Base-by-base conservation (phyloP, 2,797 vertebrate species). In the Atherinosoma microstoma region DNA sequence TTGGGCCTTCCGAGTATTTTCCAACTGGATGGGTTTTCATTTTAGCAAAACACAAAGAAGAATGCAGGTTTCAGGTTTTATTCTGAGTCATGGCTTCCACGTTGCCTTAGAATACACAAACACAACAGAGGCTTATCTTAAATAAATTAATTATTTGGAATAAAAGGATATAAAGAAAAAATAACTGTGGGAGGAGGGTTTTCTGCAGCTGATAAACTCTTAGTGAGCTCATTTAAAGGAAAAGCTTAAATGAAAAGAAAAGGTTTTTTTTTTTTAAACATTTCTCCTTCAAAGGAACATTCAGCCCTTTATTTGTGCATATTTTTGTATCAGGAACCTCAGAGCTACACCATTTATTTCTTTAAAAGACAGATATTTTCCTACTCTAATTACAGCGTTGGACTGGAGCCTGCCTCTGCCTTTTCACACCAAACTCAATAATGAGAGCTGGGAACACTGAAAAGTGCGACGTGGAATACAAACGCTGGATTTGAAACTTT, bases 311-410 rank as follows among this genome's bases (percentile, higher is more conserved):
- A 54, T 63, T 73, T 72, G 49, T 61, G 11, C 38, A 38, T 0
- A 30, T 70, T 47, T 73, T 42, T 42, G 58, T 27, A 32, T 75
- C 51, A 13, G 57, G 42, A 80, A 75, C 71, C 70, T 63, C 16
- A 42, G 49, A 71, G 72, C 1, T 35, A 51, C 64, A 69, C 65
- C 53, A 73, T 84, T 76, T 81, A 70, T 82, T 81, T 77, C 67
- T 78, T 62, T 63, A 64, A 75, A 70, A 83, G 71, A 64, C 54
- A 84, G 67, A 61, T 47, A 58, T 87, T 86, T 83, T 76, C 80
- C 87, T 80, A 30, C 29, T 72, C 58, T 73, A 68, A 78, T 79
- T 64, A 67, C 85, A 80, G 74, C 68, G 77, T 70, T 32, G 64
- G 59, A 58, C 63, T 13, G 22, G 66, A 6, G 49, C 8, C 54